Evolutionary conservation across 2,113 vertebrate genomes (phyloP).

Genomic region (Ochotona princeps): DNA sequence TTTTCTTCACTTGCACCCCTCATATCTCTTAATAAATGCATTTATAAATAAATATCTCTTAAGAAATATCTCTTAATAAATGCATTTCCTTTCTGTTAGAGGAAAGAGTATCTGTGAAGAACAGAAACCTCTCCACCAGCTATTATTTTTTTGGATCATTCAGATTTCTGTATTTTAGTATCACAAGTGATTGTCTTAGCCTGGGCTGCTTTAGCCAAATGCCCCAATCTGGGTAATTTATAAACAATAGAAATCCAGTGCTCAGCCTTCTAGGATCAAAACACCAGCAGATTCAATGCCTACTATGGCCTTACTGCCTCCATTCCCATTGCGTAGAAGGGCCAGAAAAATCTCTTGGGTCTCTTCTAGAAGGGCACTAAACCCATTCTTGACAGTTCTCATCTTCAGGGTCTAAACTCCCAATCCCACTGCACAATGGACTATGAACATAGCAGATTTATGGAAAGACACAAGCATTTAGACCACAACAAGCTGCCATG

Average conservation of each 20-base stretch:
- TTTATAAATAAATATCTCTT: too few species aligned
- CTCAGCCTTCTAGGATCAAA: neutral
- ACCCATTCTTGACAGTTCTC: neutral
- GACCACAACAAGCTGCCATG: neutral
- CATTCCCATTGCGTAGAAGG: neutral
- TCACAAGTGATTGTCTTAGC: neutral
- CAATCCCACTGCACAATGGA: neutral
- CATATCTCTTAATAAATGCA: too few species aligned
- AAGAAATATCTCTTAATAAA: too few species aligned
- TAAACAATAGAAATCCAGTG: neutral
- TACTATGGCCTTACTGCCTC: too few species aligned
- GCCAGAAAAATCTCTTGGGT: neutral
- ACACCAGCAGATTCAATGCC: neutral
- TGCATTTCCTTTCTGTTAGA: neutral
- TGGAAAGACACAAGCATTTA: neutral
- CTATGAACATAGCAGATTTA: neutral
- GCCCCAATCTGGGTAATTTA: neutral
- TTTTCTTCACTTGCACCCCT: neutral
- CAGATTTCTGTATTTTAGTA: neutral
- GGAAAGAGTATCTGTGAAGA: neutral
- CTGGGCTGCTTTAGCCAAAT: neutral
- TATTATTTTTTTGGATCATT: neutral
- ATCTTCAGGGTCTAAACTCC: too few species aligned
- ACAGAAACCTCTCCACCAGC: neutral
- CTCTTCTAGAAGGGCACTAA: neutral